These are phyloP conservation scores for Meganola albula DNA, from an alignment of 2,888 invertebrate species.

Conservation along the genomic window DNA sequence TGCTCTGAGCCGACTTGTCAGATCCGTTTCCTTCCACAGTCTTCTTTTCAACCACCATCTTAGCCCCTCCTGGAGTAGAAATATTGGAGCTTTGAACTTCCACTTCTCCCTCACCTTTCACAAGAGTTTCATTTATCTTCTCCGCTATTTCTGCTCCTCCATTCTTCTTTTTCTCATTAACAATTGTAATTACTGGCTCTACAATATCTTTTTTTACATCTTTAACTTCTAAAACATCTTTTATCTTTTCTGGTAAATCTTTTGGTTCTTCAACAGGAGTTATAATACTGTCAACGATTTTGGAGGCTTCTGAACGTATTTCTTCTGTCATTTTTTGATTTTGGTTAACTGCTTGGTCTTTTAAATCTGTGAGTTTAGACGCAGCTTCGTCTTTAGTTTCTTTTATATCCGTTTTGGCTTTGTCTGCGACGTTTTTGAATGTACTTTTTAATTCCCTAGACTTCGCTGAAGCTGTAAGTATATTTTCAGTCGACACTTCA, in stretches of 20 bases:
- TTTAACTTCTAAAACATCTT: slow-evolving; percentile 21
- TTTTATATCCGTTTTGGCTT: slow-evolving; percentile 45
- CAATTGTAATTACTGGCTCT: slow-evolving; percentile 63
- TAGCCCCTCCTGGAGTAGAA: slow-evolving; percentile 52
- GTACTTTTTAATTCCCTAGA: slow-evolving; percentile 43
- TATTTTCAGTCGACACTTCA: slow-evolving; percentile 67
- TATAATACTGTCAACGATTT: slow-evolving; percentile 67
- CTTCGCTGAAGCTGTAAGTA: slow-evolving; percentile 45
- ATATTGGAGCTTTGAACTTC: slow-evolving; percentile 79
- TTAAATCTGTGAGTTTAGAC: slow-evolving; percentile 43
- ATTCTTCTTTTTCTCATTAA: slow-evolving; percentile 58
- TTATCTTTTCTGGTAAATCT: slow-evolving; percentile 33
- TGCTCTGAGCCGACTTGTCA: slow-evolving; percentile 60
- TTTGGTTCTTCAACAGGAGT: slow-evolving; percentile 68
- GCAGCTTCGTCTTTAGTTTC: slow-evolving; percentile 43
- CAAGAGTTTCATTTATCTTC: slow-evolving; percentile 63
- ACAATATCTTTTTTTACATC: slow-evolving; percentile 44
- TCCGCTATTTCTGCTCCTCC: slow-evolving; percentile 39
- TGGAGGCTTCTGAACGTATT: slow-evolving; percentile 58
- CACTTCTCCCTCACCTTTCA: slow-evolving; percentile 78
- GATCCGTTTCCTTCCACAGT: slow-evolving; percentile 53
- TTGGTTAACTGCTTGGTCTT: slow-evolving; percentile 48
- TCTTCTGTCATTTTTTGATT: slow-evolving; percentile 47
- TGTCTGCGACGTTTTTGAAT: slow-evolving; percentile 42
- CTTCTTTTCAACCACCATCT: slow-evolving; percentile 41